These are phyloP conservation scores for Papilio gigon DNA, from an alignment of 2,888 invertebrate species.

Conservation along the genomic window DNA sequence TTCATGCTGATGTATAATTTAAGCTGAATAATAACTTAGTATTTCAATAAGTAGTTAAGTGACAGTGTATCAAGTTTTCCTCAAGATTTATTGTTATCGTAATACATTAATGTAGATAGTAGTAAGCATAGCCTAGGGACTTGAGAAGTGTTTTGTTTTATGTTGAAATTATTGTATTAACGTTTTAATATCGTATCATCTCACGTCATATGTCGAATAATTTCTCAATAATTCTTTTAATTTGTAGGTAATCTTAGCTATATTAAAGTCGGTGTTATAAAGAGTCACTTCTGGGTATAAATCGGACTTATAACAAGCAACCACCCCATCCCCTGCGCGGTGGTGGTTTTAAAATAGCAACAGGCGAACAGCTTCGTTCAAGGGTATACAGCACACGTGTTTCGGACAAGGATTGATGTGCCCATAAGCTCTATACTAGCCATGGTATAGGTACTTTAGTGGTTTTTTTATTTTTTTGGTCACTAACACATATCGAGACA, in stretches of 20 bases:
- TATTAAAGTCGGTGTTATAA: slow-evolving; percentile 36
- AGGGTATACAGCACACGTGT: slow-evolving; percentile 61
- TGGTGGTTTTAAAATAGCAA: slow-evolving; percentile 59
- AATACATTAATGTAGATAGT: too few species aligned
- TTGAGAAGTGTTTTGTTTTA: too few species aligned
- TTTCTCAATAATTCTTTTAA: not conserved
- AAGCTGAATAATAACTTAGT: too few species aligned
- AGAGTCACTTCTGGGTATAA: slow-evolving; percentile 46
- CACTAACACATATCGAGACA: too few species aligned
- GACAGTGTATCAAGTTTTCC: too few species aligned
- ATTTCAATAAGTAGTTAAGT: too few species aligned
- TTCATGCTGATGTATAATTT: too few species aligned
- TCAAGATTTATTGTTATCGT: too few species aligned
- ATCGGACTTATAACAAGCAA: slow-evolving; percentile 54
- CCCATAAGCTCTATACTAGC: slow-evolving; percentile 38
- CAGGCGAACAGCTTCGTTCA: slow-evolving; percentile 55
- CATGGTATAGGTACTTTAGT: not conserved
- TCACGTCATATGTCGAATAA: not conserved
- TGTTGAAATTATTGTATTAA: too few species aligned
- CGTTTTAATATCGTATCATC: too few species aligned
- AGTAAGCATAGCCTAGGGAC: too few species aligned
- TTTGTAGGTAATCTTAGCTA: not conserved
- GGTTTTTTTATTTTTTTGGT: not conserved
- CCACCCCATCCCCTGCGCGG: slow-evolving; percentile 47
- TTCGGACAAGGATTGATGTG: slow-evolving; percentile 55